A percentile compares a stretch with the other conserved stretches of the same genome.
Evolutionary conservation across 2,888 invertebrate species (phyloP).

Genomic region (Patella ulyssiponensis): DNA sequence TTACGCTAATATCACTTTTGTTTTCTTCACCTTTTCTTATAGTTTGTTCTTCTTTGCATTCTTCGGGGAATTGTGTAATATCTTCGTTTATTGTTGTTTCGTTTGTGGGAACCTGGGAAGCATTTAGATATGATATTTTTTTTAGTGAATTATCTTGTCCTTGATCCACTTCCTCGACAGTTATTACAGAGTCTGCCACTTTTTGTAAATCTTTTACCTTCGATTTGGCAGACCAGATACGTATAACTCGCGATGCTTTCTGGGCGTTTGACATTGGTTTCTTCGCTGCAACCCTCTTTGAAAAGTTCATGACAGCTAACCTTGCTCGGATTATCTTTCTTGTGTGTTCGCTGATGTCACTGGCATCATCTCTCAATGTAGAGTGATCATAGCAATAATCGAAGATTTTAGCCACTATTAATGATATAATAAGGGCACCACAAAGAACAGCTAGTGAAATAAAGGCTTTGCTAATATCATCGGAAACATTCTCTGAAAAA

Average conservation of each 20-base stretch:
- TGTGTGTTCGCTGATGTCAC: conserved; percentile 58
- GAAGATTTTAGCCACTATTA: conserved; percentile 54
- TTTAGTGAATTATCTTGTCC: too few species aligned
- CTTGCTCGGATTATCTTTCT: conserved; percentile 45
- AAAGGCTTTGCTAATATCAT: conserved; percentile 33
- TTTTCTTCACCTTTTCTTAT: too few species aligned
- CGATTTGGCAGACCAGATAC: conserved; percentile 8
- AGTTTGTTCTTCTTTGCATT: too few species aligned
- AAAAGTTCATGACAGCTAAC: conserved; percentile 42
- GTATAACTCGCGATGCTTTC: neutral
- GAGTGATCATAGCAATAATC: conserved; percentile 51
- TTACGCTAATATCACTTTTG: too few species aligned
- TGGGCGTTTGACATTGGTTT: neutral
- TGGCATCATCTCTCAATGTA: conserved; percentile 52
- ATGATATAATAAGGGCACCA: conserved; percentile 49
- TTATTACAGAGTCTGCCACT: too few species aligned
- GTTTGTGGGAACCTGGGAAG: too few species aligned
- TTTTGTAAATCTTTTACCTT: neutral
- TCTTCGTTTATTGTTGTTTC: too few species aligned
- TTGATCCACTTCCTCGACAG: too few species aligned
- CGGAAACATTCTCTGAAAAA: neutral
- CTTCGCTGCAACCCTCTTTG: conserved; percentile 24
- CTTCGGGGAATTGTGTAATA: too few species aligned
- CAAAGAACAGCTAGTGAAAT: conserved; percentile 43
- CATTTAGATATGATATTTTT: too few species aligned